A percentile compares a stretch with the other conserved stretches of the same genome.
phyloP scores from a whole-genome alignment of 2,888 invertebrate genomes.

The Eupithecia subumbrata region DNA sequence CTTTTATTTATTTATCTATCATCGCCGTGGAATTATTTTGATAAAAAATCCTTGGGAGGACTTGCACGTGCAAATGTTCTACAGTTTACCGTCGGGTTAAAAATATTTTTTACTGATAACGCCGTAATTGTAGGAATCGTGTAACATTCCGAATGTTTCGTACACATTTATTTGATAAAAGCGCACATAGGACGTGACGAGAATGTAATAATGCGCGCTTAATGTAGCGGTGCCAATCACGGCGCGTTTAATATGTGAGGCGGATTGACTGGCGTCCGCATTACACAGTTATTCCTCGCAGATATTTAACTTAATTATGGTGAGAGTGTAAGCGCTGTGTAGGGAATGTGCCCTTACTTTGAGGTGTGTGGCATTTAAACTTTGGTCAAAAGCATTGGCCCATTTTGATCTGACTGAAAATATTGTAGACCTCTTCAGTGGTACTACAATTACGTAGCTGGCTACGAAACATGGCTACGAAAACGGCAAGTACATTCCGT shows the following conservation, averaged over 20 bases:
- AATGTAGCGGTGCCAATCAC: constrained; percentile 69
- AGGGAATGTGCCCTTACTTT: constrained; percentile 2
- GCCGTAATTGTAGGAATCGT: constrained; percentile 65
- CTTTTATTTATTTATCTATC: no score
- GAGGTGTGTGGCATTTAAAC: background rate
- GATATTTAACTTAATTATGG: constrained; percentile 36
- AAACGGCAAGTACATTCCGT: no score
- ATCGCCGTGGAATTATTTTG: no score
- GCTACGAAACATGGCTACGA: no score
- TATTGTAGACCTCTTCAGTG: background rate
- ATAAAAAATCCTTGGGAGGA: background rate
- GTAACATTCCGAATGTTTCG: constrained; percentile 69
- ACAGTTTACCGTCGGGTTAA: background rate
- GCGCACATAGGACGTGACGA: constrained; percentile 69
- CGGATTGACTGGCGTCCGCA: constrained; percentile 38
- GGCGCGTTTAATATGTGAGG: constrained; percentile 64
- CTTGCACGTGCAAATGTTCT: background rate
- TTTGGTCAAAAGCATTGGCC: background rate
- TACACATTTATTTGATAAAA: constrained; percentile 76
- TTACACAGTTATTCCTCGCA: constrained; percentile 36
- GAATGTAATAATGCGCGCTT: constrained; percentile 74
- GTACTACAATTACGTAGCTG: no score
- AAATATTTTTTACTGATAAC: constrained; percentile 6
- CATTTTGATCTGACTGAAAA: background rate
- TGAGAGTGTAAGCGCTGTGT: constrained; percentile 9